Base-by-base conservation (phyloP, 2,888 invertebrate species). In the Xylocampa areola region DNA sequence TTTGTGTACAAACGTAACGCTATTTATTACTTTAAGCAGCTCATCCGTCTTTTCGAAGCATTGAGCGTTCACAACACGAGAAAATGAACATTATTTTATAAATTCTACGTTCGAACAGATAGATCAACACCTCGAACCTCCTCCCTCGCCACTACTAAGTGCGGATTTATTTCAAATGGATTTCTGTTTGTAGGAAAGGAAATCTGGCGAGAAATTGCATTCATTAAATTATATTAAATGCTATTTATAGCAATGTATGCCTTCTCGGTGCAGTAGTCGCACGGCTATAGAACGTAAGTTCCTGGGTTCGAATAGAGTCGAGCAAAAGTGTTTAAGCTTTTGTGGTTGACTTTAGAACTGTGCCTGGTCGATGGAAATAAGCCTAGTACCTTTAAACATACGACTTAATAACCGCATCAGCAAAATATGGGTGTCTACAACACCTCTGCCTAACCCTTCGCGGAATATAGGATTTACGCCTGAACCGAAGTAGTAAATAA, bases 91-190 rank as follows among this genome's bases (percentile, higher is more conserved):
- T 54, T 41, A 36, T 54, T 51, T 50, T 36, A 51, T 43, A 32
- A 55, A 50, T 39, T 47, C 36, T 47, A 37, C 29, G 30, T 40
- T 33, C 29, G 10, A 37, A 44, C 25, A 68, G 25, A 40, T 50
- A 48, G 23, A 66, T 68, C 47, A 61, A 61, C 47, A 48, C 39
- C 61, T 37, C 41, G 51, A 35, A 44, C 43, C 36, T 27, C 6
- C 35, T 61, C 44, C 25, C 27, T 35, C 16, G 13, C 29, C 52
- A 30, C 25, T 39, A 44, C 16, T 27, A 62, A 49, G 13, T 37
- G 33, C 11, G 37, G 36, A 62, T 66, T 66, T 57, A 40, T 62
- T 41, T 36, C 17, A 37, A 45, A 65, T 50, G 45, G 21, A 47
- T 32, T 65, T 21, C 7, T 33, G 30, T 47, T 59, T 37, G 19